Evolutionary conservation across 92 coral and sea anemone genomes (phyloP).

Genomic region (Heliopora coerulea): DNA sequence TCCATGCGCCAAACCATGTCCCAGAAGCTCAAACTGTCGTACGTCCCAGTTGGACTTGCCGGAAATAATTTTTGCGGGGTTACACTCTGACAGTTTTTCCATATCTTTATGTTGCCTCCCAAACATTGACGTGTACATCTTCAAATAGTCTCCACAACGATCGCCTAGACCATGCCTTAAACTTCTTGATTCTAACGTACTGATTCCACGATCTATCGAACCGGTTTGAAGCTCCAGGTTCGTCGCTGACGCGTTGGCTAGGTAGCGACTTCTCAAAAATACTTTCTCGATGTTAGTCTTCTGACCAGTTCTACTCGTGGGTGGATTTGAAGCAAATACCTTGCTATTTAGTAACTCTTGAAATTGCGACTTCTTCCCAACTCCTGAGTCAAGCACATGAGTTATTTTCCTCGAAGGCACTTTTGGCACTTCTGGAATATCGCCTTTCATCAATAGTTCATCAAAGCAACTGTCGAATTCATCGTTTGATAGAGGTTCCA

Average conservation of each 20-base stretch:
- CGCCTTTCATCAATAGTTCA: neutral
- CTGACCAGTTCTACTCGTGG: neutral
- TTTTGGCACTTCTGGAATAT: neutral
- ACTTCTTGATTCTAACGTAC: no score
- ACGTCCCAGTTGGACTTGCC: neutral
- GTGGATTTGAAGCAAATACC: neutral
- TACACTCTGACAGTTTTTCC: neutral
- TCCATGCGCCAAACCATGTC: constrained; percentile 65
- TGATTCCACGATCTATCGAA: neutral
- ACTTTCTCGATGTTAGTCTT: constrained; percentile 15
- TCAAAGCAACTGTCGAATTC: constrained; percentile 77
- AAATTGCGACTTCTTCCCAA: neutral
- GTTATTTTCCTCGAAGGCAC: neutral
- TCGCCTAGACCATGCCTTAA: neutral
- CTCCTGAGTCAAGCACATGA: neutral
- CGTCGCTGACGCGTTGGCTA: neutral
- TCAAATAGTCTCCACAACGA: neutral
- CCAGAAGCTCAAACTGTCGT: constrained; percentile 49
- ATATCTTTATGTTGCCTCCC: neutral
- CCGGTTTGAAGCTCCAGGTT: neutral
- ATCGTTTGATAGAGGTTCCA: constrained; percentile 36
- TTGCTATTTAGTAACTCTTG: neutral
- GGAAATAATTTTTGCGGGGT: neutral
- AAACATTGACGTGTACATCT: neutral
- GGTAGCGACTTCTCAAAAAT: constrained; percentile 33